Evolutionary conservation across 2,888 invertebrate species (phyloP), one percentile per base, ranked within the genome.

Genomic region (Corbicula japonica): DNA sequence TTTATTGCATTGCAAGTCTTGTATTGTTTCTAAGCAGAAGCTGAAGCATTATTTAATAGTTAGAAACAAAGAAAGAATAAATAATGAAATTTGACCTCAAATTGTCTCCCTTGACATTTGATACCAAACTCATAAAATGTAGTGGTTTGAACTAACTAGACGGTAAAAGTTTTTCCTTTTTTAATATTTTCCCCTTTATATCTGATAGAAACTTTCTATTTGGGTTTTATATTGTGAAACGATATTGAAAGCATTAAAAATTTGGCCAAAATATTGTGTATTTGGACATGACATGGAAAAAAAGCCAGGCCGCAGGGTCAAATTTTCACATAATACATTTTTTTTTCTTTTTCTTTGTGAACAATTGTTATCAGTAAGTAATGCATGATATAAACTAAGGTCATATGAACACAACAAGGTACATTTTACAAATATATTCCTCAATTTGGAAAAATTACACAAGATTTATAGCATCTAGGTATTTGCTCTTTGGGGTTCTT

Each of bases 61-160:
- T n/a, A n/a, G n/a, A n/a, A n/a, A n/a, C n/a, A n/a, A n/a, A n/a
- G n/a, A n/a, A n/a, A n/a, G n/a, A n/a, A n/a, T n/a, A n/a, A n/a
- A n/a, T n/a, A n/a, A n/a, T n/a, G n/a, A n/a, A n/a, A n/a, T n/a
- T n/a, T n/a, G n/a, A n/a, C n/a, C n/a, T 41, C 41, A 41, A 41
- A 41, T 41, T 12, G 8, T n/a, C 8, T 8, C 15, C 15, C 41
- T 41, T 12, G 41, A 15, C 15, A 41, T 41, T 41, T 41, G 41
- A 41, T 41, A 41, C 41, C 41, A 41, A 41, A 41, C 41, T 41
- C 41, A 41, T 41, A 41, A 41, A 41, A 41, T 41, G 41, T 41
- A 41, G 41, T 41, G 41, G 41, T 41, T 41, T 41, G 41, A 41
- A 41, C 41, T 41, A 41, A 41, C 41, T 41, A 41, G 41, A 41